Percentiles rank a stretch among this genome's conserved stretches.
Conservation (phyloP, 2,797 vertebrate genomes). For the Macropus fuliginosus region DNA sequence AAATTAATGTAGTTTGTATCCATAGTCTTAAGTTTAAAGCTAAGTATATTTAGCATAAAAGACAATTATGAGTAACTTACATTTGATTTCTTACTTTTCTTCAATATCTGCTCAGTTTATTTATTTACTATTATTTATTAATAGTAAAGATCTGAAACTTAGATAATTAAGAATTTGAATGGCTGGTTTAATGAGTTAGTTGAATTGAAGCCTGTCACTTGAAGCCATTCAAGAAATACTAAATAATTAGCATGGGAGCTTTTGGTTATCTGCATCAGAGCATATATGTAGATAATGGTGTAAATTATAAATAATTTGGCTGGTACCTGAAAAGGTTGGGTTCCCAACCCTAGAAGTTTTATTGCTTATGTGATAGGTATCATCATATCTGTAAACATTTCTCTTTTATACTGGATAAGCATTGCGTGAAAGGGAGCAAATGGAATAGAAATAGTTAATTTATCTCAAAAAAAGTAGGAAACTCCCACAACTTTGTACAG, state of each 20-base stretch:
- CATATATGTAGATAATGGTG: background rate
- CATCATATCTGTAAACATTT: background rate
- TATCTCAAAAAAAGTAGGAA: background rate
- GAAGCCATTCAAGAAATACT: background rate
- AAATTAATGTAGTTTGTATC: background rate
- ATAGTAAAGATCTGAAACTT: background rate
- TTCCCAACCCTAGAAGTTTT: background rate
- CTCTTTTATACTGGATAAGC: background rate
- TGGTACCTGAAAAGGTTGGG: background rate
- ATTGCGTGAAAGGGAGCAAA: background rate
- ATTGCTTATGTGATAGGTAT: background rate
- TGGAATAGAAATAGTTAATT: background rate
- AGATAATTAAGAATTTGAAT: background rate
- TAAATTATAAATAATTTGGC: background rate
- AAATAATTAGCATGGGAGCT: background rate
- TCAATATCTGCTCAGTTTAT: background rate
- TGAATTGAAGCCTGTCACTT: background rate
- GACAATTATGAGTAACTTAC: background rate
- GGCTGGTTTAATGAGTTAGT: background rate
- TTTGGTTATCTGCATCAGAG: background rate
- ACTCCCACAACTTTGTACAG: background rate
- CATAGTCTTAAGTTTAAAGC: background rate
- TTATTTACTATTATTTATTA: too few species aligned
- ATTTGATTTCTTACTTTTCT: background rate
- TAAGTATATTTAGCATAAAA: background rate